phyloP scores from a whole-genome alignment of 2,888 invertebrate genomes.

The Drosophila kokeensis region DNA sequence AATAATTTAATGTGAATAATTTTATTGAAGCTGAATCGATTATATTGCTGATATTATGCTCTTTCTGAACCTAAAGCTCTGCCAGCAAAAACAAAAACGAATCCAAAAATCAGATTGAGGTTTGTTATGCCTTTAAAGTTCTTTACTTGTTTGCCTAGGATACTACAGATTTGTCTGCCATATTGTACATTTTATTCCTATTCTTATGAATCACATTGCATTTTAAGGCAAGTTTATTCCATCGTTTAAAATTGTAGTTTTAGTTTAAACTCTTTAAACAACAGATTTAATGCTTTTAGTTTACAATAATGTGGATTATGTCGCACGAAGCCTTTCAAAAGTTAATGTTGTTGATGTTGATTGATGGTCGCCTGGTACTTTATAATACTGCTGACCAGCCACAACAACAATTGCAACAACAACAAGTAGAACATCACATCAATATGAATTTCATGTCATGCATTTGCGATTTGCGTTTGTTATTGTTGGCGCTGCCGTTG shows the following conservation, averaged over 20 bases:
- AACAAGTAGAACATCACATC: conserved; percentile 11
- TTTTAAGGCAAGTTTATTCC: neutral
- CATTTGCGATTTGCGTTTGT: conserved; percentile 9
- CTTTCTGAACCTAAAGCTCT: too few species aligned
- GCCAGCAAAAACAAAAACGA: neutral
- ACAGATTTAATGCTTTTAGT: neutral
- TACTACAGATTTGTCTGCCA: neutral
- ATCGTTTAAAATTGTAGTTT: neutral
- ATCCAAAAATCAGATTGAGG: neutral
- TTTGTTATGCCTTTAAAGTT: neutral
- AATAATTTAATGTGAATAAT: neutral
- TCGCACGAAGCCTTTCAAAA: neutral
- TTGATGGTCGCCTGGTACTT: conserved; percentile 6
- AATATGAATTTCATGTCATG: conserved; percentile 24
- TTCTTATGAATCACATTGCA: neutral
- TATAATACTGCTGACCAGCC: conserved; percentile 3
- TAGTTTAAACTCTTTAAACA: neutral
- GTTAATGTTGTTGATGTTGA: conserved; percentile 8
- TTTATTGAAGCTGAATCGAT: neutral
- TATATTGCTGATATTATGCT: too few species aligned
- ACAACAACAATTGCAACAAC: neutral
- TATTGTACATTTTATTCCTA: neutral
- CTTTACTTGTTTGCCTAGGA: neutral
- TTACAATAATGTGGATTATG: conserved; percentile 1
- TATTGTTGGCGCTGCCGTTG: conserved; percentile 37